phyloP scores from a whole-genome alignment of 2,888 invertebrate species.

The Melanophora roralis region DNA sequence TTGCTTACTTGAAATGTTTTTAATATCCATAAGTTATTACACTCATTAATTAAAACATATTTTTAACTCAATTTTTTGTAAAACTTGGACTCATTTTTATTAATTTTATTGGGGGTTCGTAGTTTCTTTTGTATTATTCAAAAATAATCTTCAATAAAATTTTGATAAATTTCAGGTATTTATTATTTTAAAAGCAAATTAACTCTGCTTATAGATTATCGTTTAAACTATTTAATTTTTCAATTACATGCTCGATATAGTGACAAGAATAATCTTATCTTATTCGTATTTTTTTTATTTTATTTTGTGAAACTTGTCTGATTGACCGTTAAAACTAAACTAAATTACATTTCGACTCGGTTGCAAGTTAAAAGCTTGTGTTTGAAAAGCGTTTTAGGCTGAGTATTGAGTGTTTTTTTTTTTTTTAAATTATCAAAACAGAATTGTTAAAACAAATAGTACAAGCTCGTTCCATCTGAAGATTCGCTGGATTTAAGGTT shows the following conservation, averaged over 20 bases:
- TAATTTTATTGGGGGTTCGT: background rate
- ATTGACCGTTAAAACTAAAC: conserved; percentile 42
- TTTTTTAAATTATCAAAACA: background rate
- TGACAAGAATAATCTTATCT: conserved; percentile 2
- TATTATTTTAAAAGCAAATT: background rate
- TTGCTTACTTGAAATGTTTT: background rate
- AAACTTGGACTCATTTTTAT: conserved; percentile 5
- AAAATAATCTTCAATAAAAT: conserved; percentile 14
- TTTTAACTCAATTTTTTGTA: conserved; percentile 1
- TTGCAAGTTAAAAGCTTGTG: conserved; percentile 6
- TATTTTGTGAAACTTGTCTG: conserved; percentile 17
- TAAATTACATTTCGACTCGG: conserved; percentile 32
- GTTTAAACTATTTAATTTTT: conserved; percentile 6
- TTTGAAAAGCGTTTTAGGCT: background rate
- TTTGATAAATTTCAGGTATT: conserved; percentile 37
- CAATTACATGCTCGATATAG: background rate
- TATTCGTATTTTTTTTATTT: background rate
- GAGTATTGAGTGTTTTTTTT: conserved; percentile 17
- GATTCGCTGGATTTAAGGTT: no score
- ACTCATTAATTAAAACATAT: conserved; percentile 18
- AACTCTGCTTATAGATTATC: conserved; percentile 7
- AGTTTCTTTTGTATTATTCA: background rate
- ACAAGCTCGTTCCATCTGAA: background rate
- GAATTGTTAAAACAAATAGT: conserved; percentile 11
- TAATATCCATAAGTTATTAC: background rate